phyloP scores from a whole-genome alignment of 2,113 vertebrate species.

The Carassius gibelio region DNA sequence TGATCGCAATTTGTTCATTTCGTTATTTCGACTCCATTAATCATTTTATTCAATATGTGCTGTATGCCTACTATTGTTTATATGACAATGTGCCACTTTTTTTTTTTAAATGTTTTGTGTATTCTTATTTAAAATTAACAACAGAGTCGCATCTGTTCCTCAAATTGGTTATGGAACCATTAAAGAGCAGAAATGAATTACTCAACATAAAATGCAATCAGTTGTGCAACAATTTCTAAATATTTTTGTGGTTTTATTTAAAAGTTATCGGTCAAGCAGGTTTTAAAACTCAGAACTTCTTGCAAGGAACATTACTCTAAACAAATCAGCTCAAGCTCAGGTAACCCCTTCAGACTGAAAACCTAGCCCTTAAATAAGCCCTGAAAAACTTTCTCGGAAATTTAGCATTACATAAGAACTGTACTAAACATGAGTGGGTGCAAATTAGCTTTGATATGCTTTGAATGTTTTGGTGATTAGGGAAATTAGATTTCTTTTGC shows the following conservation, averaged over 20 bases:
- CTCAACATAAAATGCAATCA: not conserved
- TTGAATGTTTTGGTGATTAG: conserved; percentile 28
- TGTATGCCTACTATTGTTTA: not conserved
- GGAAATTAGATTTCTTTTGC: not conserved
- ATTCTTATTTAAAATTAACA: not conserved
- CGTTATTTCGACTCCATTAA: not conserved
- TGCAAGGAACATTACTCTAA: conserved; percentile 4
- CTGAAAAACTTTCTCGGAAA: conserved; percentile 11
- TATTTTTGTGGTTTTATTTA: not conserved
- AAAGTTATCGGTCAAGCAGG: not conserved
- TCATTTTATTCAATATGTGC: not conserved
- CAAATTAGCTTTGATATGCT: conserved; percentile 23
- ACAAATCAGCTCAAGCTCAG: not conserved
- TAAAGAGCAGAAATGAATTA: not conserved
- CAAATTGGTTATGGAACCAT: not conserved
- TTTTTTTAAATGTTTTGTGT: too few species aligned
- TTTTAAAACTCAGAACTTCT: not conserved
- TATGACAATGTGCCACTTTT: not conserved
- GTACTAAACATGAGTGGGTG: conserved; percentile 20
- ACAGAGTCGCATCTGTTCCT: not conserved
- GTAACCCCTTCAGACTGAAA: not conserved
- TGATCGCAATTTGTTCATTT: not conserved
- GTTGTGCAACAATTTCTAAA: not conserved
- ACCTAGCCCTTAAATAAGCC: not conserved
- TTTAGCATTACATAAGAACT: conserved; percentile 14